phyloP scores from a whole-genome alignment of 2,113 vertebrate species.

The Strix aluco region DNA sequence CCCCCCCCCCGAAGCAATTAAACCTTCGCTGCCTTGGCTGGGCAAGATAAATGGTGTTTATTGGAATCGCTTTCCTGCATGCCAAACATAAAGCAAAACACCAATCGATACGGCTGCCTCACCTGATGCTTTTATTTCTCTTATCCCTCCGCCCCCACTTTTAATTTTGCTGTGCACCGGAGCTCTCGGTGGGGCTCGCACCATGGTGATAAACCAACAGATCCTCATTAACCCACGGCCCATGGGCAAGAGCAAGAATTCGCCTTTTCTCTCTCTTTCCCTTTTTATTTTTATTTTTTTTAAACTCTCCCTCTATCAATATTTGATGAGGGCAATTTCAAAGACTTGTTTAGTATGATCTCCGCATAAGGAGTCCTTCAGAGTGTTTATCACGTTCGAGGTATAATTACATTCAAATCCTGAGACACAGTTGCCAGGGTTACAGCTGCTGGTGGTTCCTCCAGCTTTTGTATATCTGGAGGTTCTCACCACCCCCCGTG shows the following conservation, averaged over 20 bases:
- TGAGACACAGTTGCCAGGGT: constrained; percentile 84
- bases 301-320: constrained; percentile 73
- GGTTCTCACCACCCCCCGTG: constrained; percentile 38
- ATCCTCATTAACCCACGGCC: not conserved
- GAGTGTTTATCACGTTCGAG: constrained; percentile 81
- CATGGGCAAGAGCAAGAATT: not conserved
- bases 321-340: constrained; percentile 83
- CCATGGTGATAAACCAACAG: not conserved
- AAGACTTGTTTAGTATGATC: constrained; percentile 83
- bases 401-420: constrained; percentile 86
- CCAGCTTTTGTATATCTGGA: constrained; percentile 67
- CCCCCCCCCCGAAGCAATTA: not conserved
- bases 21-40: not conserved
- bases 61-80: not conserved
- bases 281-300: not conserved
- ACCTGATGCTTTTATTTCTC: not conserved
- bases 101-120: not conserved
- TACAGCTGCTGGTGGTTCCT: constrained; percentile 77
- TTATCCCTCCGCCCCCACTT: not conserved
- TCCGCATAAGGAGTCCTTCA: constrained; percentile 77
- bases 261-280: not conserved
- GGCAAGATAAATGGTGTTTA: constrained; percentile 17
- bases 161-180: not conserved
- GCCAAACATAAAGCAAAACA: constrained; percentile 35
- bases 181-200: not conserved